phyloP scores from a whole-genome alignment of 1,140 invertebrate genomes.

The Hydropsyche tenuis region DNA sequence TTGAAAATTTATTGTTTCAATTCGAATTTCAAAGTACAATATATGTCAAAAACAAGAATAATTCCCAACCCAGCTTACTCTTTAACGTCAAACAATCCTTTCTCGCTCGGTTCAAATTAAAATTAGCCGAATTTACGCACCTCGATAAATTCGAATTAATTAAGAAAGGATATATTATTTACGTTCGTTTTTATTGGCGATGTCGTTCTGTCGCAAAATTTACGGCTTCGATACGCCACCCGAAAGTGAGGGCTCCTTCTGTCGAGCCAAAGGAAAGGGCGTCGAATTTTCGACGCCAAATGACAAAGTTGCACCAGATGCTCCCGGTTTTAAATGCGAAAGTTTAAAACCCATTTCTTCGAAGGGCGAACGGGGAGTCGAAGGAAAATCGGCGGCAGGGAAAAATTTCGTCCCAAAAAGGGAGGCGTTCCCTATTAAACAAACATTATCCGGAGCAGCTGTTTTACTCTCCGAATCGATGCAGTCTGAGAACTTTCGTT shows the following conservation, averaged over 20 bases:
- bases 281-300: constrained; percentile 10
- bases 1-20: neutral
- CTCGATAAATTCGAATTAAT: constrained; percentile 6
- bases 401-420: neutral
- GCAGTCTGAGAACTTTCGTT: constrained; percentile 38
- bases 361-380: neutral
- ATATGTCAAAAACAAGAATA: too few species aligned
- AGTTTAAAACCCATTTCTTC: constrained; percentile 46
- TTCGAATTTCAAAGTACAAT: neutral
- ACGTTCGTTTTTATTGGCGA: constrained; percentile 8
- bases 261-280: neutral
- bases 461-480: constrained; percentile 44
- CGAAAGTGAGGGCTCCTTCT: neutral
- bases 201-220: constrained; percentile 23
- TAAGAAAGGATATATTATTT: constrained; percentile 1
- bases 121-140: too few species aligned
- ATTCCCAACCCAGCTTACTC: too few species aligned
- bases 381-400: neutral
- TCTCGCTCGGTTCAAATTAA: too few species aligned
- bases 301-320: constrained; percentile 42
- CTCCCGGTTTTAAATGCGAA: constrained; percentile 46
- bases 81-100: too few species aligned
- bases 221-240: constrained; percentile 21
- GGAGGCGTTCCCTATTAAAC: constrained; percentile 43
- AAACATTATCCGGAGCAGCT: constrained; percentile 39